Evolutionary conservation across 2,113 vertebrate genomes (phyloP), one percentile per base, ranked within the genome.

Genomic region (Tympanuchus pallidicinctus): DNA sequence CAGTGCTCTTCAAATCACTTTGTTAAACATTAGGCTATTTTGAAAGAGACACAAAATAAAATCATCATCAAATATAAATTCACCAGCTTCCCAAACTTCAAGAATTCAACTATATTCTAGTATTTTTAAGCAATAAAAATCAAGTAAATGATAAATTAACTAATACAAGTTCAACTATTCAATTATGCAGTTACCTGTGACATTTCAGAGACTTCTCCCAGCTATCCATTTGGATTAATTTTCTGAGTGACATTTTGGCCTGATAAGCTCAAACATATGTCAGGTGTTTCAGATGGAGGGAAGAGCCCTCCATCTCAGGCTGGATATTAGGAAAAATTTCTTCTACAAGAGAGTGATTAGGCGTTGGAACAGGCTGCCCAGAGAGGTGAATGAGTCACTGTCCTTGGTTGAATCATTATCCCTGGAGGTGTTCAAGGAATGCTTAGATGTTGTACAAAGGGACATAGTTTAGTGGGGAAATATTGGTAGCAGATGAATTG

Each of bases 41-140:
- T 76, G 85, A 89, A 63, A 92, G 74, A 92, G 69, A 45, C 25
- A 34, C 77, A 75, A 94, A 92, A 86, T 82, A 84, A 92, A 94
- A 77, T 77, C 45, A 32, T 94, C 67, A 70, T 65, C 45, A 56
- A 45, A 48, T 24, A 63, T 85, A 61, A 79, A 91, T 85, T 78
- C 89, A 79, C 30, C 63, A 56, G 85, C 82, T 92, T 95, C 88
- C 87, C 89, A 93, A 90, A 45, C 21, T 0, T 74, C 10, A 43
- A 40, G 63, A 13, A 57, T 92, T 89, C 75, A 80, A 48, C 67
- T 76, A 17, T 48, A 65, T 27, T 87, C 52, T 63, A 19, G 27
- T 82, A 91, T 42, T 73, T 82, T 92, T 70, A 82, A 80, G 45
- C 71, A 94, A 86, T 48, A 84, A 85, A 90, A 91, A 73, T 8